Base-by-base conservation (phyloP, 2,113 vertebrate species). In the Acanthochromis polyacanthus region DNA sequence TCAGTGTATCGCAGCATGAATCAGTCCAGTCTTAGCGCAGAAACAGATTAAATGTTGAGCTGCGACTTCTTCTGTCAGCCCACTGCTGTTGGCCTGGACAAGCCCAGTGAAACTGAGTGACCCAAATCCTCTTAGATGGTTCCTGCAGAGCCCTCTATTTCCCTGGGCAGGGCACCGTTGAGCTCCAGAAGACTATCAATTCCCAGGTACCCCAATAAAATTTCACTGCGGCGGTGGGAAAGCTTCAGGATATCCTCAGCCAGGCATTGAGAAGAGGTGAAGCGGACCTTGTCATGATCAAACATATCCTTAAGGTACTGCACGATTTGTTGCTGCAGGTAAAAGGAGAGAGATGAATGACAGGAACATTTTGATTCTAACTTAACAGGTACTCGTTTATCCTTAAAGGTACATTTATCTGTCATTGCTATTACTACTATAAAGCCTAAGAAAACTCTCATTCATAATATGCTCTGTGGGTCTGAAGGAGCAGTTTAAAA, bases 241-340 rank as follows among this genome's bases (percentile, higher is more conserved):
- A 99, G 95, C 79, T 96, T 97, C 71, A 99, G 67, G 81, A 99
- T 93, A 93, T 99, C 98, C 12, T 99, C 97, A 0, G 97, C 96
- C 87, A 99, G 92, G 0, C 94, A 89, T 2, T 95, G 93, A 67
- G 95, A 89, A 0, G 97, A 95, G 0, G 95, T 96, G 93, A 98
- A 99, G 75, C 98, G 96, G 79, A 99, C 96, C 10, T 96, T 98
- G 94, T 99, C 98, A 0, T 98, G 93, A 81, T 99, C 96, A 36
- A 99, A 99, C 97, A 99, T 98, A 87, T 99, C 98, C 92, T 97
- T 97, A 86, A 99, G 95, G 82, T 99, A 99, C 51, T 99, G 97
- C 40, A 98, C 93, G 0, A 99, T 97, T 95, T 99, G 98, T 94
- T 98, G 97, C 98, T 99, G 91, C 57, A 19, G 57, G 70, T 32